phyloP scores from a whole-genome alignment of 2,888 invertebrate genomes.

The Caradrina clavipalpis region DNA sequence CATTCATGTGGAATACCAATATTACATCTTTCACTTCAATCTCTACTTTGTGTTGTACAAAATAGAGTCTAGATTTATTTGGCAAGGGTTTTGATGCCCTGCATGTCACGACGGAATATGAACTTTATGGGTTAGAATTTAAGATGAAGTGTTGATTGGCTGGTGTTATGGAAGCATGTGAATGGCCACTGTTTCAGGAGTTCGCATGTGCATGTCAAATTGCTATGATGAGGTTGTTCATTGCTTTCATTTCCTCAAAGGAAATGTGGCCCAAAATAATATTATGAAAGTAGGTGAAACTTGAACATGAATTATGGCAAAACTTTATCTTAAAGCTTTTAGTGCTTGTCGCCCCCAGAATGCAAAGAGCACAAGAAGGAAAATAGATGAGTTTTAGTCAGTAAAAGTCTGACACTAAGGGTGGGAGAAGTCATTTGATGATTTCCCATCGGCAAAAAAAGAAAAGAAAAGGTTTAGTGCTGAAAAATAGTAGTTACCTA shows the following conservation, averaged over 20 bases:
- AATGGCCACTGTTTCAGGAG: slow-evolving; percentile 56
- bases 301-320: neutral
- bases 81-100: neutral
- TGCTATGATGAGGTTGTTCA: slow-evolving; percentile 17
- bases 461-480: too few relatives aligned
- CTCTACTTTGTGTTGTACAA: neutral
- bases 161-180: slow-evolving; percentile 12
- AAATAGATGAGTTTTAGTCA: too few relatives aligned
- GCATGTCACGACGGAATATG: neutral
- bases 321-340: too few relatives aligned
- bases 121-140: neutral
- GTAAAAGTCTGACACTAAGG: too few relatives aligned
- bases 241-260: slow-evolving; percentile 34
- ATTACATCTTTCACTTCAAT: slow-evolving; percentile 16
- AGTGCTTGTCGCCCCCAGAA: too few relatives aligned
- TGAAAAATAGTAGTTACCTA: too few relatives aligned
- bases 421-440: too few relatives aligned
- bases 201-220: slow-evolving; percentile 58
- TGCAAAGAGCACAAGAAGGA: too few relatives aligned
- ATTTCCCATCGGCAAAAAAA: too few relatives aligned
- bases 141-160: slow-evolving; percentile 24
- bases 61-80: slow-evolving; percentile 29
- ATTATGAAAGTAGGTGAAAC: neutral
- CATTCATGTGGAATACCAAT: slow-evolving; percentile 66
- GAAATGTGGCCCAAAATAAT: slow-evolving; percentile 4